Conservation (phyloP, 1,140 invertebrate species). For the Megalopta genalis region DNA sequence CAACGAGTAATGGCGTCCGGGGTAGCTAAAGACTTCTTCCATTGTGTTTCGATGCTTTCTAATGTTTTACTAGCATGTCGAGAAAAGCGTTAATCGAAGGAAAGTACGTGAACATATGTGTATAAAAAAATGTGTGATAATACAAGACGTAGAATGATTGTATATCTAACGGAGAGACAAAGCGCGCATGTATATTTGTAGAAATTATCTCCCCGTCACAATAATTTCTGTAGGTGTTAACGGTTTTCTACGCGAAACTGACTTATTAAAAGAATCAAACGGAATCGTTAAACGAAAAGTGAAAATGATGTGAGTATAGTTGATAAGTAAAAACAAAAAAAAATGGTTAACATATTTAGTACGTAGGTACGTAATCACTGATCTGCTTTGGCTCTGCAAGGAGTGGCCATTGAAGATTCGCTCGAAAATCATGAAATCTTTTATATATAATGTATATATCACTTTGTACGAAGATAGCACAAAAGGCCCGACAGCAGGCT, state of each 20-base stretch:
- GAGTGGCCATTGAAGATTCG: conserved; percentile 36
- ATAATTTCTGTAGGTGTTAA: conserved; percentile 29
- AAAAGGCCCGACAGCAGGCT: not conserved
- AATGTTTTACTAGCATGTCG: conserved; percentile 21
- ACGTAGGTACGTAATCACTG: conserved; percentile 52
- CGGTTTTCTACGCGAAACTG: conserved; percentile 24
- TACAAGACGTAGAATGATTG: conserved; percentile 7
- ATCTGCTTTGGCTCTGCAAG: conserved; percentile 44
- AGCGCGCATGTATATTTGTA: conserved; percentile 14
- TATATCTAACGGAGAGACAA: not conserved
- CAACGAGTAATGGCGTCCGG: not conserved
- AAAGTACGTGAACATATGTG: conserved; percentile 25
- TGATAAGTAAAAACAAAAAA: conserved; percentile 18
- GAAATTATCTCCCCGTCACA: conserved; percentile 14
- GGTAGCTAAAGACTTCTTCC: conserved; percentile 22
- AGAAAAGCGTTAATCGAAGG: conserved; percentile 26
- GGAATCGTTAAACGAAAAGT: conserved; percentile 31
- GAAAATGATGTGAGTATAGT: conserved; percentile 6
- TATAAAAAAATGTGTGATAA: conserved; percentile 32
- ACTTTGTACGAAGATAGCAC: conserved; percentile 29
- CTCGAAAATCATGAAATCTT: conserved; percentile 21
- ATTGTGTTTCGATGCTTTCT: conserved; percentile 41
- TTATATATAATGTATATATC: conserved; percentile 8
- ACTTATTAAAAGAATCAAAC: conserved; percentile 15
- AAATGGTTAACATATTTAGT: conserved; percentile 37